Conservation (phyloP, 1,140 invertebrate genomes). For the Micrasema minimum region DNA sequence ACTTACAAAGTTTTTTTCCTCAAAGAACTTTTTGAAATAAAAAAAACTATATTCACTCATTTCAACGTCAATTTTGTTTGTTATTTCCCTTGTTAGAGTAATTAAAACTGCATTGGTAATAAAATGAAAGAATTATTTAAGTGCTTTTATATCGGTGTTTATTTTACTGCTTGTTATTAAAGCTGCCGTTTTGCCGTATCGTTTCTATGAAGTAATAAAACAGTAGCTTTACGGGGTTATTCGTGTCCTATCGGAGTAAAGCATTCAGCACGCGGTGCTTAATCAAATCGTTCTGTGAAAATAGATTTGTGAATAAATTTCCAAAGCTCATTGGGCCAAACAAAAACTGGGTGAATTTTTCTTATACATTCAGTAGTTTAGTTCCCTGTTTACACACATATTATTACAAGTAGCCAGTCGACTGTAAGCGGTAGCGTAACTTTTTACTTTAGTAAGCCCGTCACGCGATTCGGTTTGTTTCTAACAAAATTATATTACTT, state of each 20-base stretch:
- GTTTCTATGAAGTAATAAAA: too few species aligned
- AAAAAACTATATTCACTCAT: too few species aligned
- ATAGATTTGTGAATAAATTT: conserved; percentile 3
- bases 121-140: too few species aligned
- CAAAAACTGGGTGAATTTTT: not conserved
- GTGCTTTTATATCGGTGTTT: too few species aligned
- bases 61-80: too few species aligned
- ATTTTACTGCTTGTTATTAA: too few species aligned
- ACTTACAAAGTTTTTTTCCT: too few species aligned
- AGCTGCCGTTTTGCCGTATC: too few species aligned
- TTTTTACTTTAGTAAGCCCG: conserved; percentile 15
- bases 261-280: conserved; percentile 4
- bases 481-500: conserved; percentile 13
- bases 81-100: too few species aligned
- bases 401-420: not conserved
- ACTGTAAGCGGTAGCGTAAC: conserved; percentile 7
- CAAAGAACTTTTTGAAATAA: too few species aligned
- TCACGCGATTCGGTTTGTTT: conserved; percentile 31
- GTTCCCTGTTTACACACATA: conserved; percentile 6
- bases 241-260: conserved; percentile 17
- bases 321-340: not conserved
- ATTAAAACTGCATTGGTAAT: too few species aligned
- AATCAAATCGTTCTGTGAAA: conserved; percentile 7
- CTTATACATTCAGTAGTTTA: not conserved
- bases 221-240: too few species aligned